Percentiles rank a stretch among this genome's conserved stretches.
Evolutionary conservation across 1,140 invertebrate genomes (phyloP).

Genomic region (Cotesia vestalis): DNA sequence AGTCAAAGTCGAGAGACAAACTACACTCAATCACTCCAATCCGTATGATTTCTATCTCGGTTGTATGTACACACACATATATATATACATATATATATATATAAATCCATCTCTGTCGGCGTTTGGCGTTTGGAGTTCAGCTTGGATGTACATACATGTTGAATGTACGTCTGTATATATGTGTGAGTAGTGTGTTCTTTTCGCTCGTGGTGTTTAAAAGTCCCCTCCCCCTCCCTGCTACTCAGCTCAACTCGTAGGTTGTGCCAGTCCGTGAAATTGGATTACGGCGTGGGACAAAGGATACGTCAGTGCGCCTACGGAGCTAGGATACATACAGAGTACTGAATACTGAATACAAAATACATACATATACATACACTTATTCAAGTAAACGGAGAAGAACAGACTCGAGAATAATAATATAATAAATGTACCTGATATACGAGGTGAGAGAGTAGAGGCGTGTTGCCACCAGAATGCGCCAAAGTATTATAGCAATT

Average conservation of each 20-base stretch:
- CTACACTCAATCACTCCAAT: not conserved
- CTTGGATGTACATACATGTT: too few species aligned
- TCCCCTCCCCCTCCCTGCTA: not conserved
- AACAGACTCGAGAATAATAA: constrained; percentile 9
- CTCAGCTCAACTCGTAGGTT: too few species aligned
- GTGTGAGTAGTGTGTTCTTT: not conserved
- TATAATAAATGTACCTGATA: not conserved
- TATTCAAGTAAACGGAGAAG: not conserved
- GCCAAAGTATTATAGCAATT: constrained; percentile 40
- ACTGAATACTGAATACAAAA: not conserved
- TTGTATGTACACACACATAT: not conserved
- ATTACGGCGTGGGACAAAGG: constrained; percentile 51
- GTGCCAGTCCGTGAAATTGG: constrained; percentile 40
- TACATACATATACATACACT: too few species aligned
- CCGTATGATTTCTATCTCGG: not conserved
- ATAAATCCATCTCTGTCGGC: too few species aligned
- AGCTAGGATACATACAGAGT: constrained; percentile 29
- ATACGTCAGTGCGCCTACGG: constrained; percentile 44
- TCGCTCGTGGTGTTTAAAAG: not conserved
- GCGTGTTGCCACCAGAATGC: constrained; percentile 28
- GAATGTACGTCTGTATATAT: too few species aligned
- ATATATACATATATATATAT: too few species aligned
- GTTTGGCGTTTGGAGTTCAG: too few species aligned
- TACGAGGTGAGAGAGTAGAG: not conserved
- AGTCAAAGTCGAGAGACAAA: not conserved